Evolutionary conservation across 1,140 invertebrate species (phyloP), one percentile per base, ranked within the genome.

Genomic region (Pseudomyrmex cubaensis): DNA sequence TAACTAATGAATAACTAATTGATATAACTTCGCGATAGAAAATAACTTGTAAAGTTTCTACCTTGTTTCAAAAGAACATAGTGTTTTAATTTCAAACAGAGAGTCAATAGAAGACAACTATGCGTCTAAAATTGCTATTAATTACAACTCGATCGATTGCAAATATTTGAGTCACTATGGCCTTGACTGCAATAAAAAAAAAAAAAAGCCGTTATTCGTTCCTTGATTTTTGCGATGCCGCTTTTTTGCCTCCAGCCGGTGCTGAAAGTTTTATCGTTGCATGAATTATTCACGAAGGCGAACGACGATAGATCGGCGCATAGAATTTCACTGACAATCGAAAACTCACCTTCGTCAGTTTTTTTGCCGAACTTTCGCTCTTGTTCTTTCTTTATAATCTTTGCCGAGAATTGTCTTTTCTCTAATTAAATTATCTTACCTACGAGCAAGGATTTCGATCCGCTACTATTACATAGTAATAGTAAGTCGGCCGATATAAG

Each of bases 281-380:
- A 82, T 82, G 69, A 82, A 82, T 82, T 74, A 82, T 82, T 82
- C 78, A 82, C 22, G 22, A 82, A 25, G n/a, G 8, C 59, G 64
- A 69, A 82, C 61, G 69, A 82, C 61, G 69, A 74, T 46, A 72
- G 59, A 56, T 74, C 69, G 59, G 59, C 67, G 67, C 56, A 57
- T 74, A 74, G 48, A 74, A 62, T 82, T 62, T 63, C 48, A 46
- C 48, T n/a, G 48, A 74, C 22, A 46, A 64, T 15, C 69, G 35
- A 82, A 73, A 35, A 78, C 35, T 2, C 63, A 67, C 17, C 25
- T 35, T 44, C 2, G 56, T 20, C 9, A 61, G 20, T 69, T 25
- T 59, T 59, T 35, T 35, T 35, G 5, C 35, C 5, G 5, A 35
- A 35, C 35, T 35, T 35, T 35, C 0, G 35, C 35, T 35, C 35